Evolutionary conservation across 2,888 invertebrate genomes (phyloP).

Genomic region (Acleris holmiana): DNA sequence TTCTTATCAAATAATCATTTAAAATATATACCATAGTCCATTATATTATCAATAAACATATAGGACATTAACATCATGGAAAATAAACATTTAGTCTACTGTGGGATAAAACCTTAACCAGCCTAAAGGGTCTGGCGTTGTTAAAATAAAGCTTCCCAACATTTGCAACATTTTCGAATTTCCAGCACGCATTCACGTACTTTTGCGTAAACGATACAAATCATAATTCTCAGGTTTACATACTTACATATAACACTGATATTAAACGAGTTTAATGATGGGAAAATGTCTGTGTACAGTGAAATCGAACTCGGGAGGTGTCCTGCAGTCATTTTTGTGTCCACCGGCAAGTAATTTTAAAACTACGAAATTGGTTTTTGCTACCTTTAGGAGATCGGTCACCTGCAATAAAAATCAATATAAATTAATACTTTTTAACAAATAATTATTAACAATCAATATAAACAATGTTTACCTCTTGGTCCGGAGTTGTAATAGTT

Average conservation of each 20-base stretch:
- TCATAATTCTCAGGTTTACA: not conserved
- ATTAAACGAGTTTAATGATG: slow-evolving; percentile 89
- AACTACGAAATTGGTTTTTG: slow-evolving; percentile 98
- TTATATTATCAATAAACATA: too few relatives aligned
- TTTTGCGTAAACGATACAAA: not conserved
- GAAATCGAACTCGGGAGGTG: slow-evolving; percentile 96
- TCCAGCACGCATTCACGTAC: not conserved
- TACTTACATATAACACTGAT: not conserved
- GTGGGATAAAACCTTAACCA: not conserved
- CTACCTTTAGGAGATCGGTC: slow-evolving; percentile 92
- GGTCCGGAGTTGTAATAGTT: slow-evolving; percentile 91
- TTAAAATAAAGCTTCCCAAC: not conserved
- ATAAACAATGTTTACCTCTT: slow-evolving; percentile 85
- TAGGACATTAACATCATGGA: too few relatives aligned
- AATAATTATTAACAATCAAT: not conserved
- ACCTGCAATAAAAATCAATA: slow-evolving; percentile 81
- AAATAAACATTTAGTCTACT: too few relatives aligned
- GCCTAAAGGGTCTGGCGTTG: too few relatives aligned
- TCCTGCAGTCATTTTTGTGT: slow-evolving; percentile 93
- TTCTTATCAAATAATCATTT: too few relatives aligned
- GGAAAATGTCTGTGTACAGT: slow-evolving; percentile 95
- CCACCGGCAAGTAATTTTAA: slow-evolving; percentile 96
- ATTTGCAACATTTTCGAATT: not conserved
- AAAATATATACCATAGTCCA: too few relatives aligned
- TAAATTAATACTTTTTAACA: too few relatives aligned